Conservation (phyloP, 2,113 vertebrate genomes). For the Cervus canadensis region DNA sequence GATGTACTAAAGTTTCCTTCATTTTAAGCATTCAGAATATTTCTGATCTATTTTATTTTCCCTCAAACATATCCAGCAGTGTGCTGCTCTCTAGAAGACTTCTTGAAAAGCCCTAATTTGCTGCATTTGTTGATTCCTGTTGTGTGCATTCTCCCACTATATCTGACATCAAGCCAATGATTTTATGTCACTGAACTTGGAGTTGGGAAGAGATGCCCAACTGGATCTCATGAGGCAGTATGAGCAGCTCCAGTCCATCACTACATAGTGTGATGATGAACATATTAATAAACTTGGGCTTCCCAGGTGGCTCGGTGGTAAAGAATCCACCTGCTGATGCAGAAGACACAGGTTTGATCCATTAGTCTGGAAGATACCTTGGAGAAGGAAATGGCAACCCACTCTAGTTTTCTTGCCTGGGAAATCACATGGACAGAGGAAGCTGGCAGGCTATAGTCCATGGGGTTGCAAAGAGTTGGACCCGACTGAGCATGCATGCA, state of each 20-base stretch:
- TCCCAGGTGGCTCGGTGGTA: neutral
- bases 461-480: neutral
- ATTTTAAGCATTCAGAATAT: neutral
- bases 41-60: neutral
- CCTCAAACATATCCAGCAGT: neutral
- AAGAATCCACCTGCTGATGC: neutral
- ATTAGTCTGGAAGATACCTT: neutral
- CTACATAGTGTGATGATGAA: neutral
- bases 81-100: neutral
- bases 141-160: neutral
- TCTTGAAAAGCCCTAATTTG: neutral
- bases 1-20: neutral
- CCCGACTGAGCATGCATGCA: neutral
- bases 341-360: neutral
- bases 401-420: neutral
- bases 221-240: neutral
- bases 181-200: neutral
- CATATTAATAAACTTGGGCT: neutral
- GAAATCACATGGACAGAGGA: neutral
- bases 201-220: neutral
- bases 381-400: neutral
- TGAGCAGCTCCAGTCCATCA: neutral
- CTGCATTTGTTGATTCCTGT: neutral
- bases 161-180: neutral
- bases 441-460: neutral